These are phyloP conservation scores for Gymnobelideus leadbeateri DNA, from an alignment of 2,113 vertebrate species.

Conservation along the genomic window DNA sequence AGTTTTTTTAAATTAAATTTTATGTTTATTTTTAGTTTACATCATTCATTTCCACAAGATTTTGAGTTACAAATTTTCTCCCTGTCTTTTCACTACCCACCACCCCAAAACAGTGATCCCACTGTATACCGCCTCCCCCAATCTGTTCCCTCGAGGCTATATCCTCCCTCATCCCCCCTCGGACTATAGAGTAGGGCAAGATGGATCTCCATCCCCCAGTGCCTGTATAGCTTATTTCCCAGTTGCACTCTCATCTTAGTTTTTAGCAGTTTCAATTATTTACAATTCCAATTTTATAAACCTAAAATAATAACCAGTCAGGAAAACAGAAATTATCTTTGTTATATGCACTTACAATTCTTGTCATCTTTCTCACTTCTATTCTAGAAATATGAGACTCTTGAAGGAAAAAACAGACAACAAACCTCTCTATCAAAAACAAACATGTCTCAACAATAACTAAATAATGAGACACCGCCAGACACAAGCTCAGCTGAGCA, in stretches of 20 bases:
- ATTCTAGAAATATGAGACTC: conserved; percentile 1
- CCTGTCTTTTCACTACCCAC: too few relatives aligned
- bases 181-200: too few relatives aligned
- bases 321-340: not conserved
- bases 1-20: too few relatives aligned
- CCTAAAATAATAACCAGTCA: not conserved
- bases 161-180: too few relatives aligned
- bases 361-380: not conserved
- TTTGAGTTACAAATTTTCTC: too few relatives aligned
- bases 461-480: not conserved
- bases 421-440: not conserved
- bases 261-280: not conserved
- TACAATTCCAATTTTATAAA: not conserved
- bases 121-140: too few relatives aligned
- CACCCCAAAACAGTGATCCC: too few relatives aligned
- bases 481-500: not conserved
- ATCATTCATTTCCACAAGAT: too few relatives aligned
- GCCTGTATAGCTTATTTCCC: too few relatives aligned
- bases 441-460: not conserved
- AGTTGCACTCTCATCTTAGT: not conserved
- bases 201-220: too few relatives aligned
- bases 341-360: not conserved
- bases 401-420: not conserved
- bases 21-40: too few relatives aligned
- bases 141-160: too few relatives aligned